Base-by-base conservation (phyloP, 1,140 invertebrate species). In the Nasonia vitripennis region DNA sequence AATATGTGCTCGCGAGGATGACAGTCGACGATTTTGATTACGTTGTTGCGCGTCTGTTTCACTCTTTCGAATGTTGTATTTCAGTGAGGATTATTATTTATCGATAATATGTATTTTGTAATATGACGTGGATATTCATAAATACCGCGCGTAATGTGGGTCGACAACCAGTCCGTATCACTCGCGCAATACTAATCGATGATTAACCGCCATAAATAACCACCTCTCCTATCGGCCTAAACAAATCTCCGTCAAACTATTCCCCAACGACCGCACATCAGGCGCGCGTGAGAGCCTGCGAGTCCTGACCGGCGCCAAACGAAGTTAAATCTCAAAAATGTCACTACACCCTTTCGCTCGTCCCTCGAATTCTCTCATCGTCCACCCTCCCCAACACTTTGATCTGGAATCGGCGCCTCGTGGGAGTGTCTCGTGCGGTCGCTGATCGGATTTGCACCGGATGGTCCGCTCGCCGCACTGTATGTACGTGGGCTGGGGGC, bases 371-470 rank as follows among this genome's bases (percentile, higher is more conserved):
- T 62, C 20, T 62, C 20, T 62, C 55, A n/a, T 51, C 55, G 17
- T 20, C 5, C 55, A 45, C 68, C 68, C 6, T 31, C 17, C n/a
- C 67, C 67, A 17, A 10, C 4, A 71, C 68, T 71, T 71, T 71
- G 27, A 71, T 71, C 17, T 62, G 6, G 27, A n/a, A 37, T 73
- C 34, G n/a, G n/a, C 11, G 37, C 67, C 79, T 71, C 68, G 80
- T 73, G 80, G 80, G 80, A 81, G 80, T 51, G 80, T 55, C 68
- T 37, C n/a, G 4, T 62, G 68, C 45, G 80, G 45, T 51, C 17
- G 12, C 2, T 34, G 41, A 51, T 51, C 68, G 41, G 45, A 73
- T 81, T 81, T 81, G 41, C 45, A 55, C 17, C 55, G 55, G 45
- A 27, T n/a, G 75, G 9, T 62, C 55, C 55, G 55, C 17, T 20